These are phyloP conservation scores for Actenoides hombroni DNA, from an alignment of 2,113 vertebrate species.

Conservation along the genomic window DNA sequence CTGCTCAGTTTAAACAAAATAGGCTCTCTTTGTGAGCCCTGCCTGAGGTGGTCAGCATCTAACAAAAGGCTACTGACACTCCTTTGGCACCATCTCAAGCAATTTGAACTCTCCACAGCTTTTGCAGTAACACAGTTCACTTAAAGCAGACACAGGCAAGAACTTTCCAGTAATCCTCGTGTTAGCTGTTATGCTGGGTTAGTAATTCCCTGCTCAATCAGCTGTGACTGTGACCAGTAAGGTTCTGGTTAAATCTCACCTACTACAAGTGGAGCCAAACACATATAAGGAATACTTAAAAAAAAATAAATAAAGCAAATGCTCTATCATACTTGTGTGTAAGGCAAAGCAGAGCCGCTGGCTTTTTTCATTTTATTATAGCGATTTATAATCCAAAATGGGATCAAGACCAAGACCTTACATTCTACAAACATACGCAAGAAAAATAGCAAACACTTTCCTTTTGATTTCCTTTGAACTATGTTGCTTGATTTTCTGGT, in stretches of 20 bases:
- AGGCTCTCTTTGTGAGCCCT: conserved; percentile 29
- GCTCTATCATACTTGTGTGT: not conserved
- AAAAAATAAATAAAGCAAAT: not conserved
- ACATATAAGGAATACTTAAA: not conserved
- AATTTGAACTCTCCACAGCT: conserved; percentile 56
- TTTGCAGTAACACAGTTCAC: conserved; percentile 54
- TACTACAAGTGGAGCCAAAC: not conserved
- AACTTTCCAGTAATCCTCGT: conserved; percentile 64
- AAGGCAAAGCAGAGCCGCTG: not conserved
- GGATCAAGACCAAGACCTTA: not conserved
- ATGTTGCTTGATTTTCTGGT: not conserved
- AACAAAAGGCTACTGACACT: conserved; percentile 64
- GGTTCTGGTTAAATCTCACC: not conserved
- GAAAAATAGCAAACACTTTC: not conserved
- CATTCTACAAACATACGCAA: not conserved
- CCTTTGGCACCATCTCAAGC: conserved; percentile 51
- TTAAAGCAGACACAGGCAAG: conserved; percentile 50
- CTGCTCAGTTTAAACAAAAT: conserved; percentile 46
- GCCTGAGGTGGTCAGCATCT: conserved; percentile 44
- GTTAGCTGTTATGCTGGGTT: conserved; percentile 51
- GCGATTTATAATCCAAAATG: conserved; percentile 5
- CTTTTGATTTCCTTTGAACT: not conserved
- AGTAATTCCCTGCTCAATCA: conserved; percentile 57
- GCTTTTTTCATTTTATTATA: not conserved
- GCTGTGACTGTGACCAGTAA: not conserved